phyloP scores from a whole-genome alignment of 2,888 invertebrate genomes.

The Aspidapion aeneum region DNA sequence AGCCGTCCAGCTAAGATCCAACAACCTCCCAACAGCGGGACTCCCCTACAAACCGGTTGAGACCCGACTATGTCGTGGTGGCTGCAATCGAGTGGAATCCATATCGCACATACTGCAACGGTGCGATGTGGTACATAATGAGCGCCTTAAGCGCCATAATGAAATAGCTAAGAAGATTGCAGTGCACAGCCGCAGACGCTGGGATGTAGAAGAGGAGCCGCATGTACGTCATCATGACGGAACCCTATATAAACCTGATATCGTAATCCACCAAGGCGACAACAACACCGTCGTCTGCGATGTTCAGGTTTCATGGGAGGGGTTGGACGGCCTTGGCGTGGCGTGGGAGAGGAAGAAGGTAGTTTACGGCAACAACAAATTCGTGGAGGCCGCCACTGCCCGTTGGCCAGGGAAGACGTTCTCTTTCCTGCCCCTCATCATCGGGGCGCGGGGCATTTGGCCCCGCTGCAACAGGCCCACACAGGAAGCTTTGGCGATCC shows the following conservation, averaged over 20 bases:
- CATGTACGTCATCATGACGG: conserved; percentile 26
- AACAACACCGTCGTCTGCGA: conserved; percentile 16
- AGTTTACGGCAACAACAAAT: too few species aligned
- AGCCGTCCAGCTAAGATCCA: conserved; percentile 29
- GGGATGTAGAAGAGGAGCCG: conserved; percentile 26
- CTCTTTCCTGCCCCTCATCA: too few species aligned
- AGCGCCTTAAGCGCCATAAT: background rate
- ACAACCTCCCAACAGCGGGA: conserved; percentile 29
- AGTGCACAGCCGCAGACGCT: conserved; percentile 4
- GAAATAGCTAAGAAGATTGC: background rate
- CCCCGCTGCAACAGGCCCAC: too few species aligned
- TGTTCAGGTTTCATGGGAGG: conserved; percentile 23
- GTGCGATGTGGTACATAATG: background rate
- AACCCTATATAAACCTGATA: conserved; percentile 27
- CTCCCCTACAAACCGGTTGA: conserved; percentile 27
- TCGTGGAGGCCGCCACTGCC: too few species aligned
- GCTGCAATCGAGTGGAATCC: background rate
- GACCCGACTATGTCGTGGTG: background rate
- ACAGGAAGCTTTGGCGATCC: too few species aligned
- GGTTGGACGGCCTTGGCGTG: background rate
- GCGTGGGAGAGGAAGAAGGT: too few species aligned
- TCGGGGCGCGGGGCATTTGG: too few species aligned
- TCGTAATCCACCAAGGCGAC: conserved; percentile 6
- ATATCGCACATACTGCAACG: background rate
- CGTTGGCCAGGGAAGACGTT: too few species aligned